Evolutionary conservation across 2,888 invertebrate genomes (phyloP), one percentile per base, ranked within the genome.

Genomic region (Hedya salicella): DNA sequence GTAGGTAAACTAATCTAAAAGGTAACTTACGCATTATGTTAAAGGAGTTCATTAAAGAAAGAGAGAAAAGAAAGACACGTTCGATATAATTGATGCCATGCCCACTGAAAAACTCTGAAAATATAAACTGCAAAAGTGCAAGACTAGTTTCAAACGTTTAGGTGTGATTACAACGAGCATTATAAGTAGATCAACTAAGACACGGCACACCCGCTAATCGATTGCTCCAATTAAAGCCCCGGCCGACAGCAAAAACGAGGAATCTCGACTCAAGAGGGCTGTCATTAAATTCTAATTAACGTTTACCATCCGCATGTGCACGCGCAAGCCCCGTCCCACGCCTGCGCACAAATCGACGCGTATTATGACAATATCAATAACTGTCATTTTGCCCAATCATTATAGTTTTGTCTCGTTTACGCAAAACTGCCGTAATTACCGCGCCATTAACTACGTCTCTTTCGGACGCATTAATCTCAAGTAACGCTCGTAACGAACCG

Each of bases 381-480:
- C 88, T 90, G 89, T 90, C 90, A 89, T 86, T 89, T 85, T 81
- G 72, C 75, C 83, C 85, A 86, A 89, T 89, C 88, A 87, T 87
- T 83, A 86, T 88, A 87, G 83, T 81, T 84, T 85, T 84, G 87
- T 91, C 90, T 88, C 91, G 87, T 88, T 91, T 89, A 85, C 88
- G 83, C 89, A 78, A 82, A 82, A 80, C 81, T 77, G 77, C 79
- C 80, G 83, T 91, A 92, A 91, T 91, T 91, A 88, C 86, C 67
- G 61, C 73, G 78, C 80, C 79, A 83, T 87, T 87, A 86, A 81
- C 77, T 83, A 81, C 89, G 80, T 92, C 91, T 89, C 91, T 83
- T 77, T 91, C 89, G 72, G 76, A 86, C 91, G 89, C 87, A 89
- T 89, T 90, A 90, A 88, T 87, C 81, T 85, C 72, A 75, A 76